Evolutionary conservation across 1,140 invertebrate species (phyloP).

Genomic region (Neodiprion pinetum): DNA sequence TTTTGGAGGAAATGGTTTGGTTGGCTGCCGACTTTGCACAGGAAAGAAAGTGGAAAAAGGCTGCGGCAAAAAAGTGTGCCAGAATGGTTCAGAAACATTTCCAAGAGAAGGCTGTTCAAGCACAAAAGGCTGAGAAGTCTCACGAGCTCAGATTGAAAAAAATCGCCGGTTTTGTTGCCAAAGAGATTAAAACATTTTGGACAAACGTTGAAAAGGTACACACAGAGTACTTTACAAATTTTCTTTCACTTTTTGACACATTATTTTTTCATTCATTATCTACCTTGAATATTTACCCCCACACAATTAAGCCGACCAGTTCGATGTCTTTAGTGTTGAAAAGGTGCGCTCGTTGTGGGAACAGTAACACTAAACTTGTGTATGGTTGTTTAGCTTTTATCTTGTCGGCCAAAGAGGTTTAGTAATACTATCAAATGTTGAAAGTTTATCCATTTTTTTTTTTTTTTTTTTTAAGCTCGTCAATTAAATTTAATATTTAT

Average conservation of each 20-base stretch:
- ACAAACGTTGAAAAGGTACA: constrained; percentile 90
- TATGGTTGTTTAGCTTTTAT: constrained; percentile 31
- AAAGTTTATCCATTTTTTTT: not conserved
- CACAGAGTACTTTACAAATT: not conserved
- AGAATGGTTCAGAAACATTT: constrained; percentile 96
- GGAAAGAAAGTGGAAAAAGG: constrained; percentile 97
- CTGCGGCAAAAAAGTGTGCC: constrained; percentile 90
- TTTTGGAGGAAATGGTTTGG: constrained; percentile 99
- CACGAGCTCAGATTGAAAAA: constrained; percentile 86
- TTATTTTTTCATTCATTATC: not conserved
- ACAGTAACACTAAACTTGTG: constrained; percentile 45
- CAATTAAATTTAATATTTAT: not conserved
- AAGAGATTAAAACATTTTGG: constrained; percentile 96
- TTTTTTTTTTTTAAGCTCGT: constrained; percentile 3
- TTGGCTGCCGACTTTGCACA: constrained; percentile 96
- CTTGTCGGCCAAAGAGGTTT: constrained; percentile 37
- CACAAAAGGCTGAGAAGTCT: constrained; percentile 89
- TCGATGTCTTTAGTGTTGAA: constrained; percentile 43
- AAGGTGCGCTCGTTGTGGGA: constrained; percentile 63
- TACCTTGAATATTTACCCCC: constrained; percentile 41
- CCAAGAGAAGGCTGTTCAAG: constrained; percentile 90
- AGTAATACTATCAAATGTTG: constrained; percentile 31
- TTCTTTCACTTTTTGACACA: too few species aligned
- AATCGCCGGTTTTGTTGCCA: constrained; percentile 89
- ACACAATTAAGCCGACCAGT: constrained; percentile 61